A percentile compares a stretch with the other conserved stretches of the same genome.
Evolutionary conservation across 2,797 vertebrate genomes (phyloP).

Genomic region (Eidolon dupreanum): DNA sequence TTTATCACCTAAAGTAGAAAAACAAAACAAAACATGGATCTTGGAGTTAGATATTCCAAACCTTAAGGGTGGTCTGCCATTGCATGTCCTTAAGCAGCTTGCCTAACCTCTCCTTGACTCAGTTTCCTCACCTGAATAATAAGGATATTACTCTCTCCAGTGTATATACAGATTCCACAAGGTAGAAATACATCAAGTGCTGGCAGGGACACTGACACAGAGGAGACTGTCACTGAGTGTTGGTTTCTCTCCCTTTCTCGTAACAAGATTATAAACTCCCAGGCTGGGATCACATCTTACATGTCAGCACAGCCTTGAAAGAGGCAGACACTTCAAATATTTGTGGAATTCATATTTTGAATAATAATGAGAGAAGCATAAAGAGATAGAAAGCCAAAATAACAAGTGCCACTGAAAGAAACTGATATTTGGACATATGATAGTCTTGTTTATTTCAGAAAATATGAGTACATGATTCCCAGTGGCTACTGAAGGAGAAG

Average conservation of each 20-base stretch:
- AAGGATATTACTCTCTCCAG: neutral
- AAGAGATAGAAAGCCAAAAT: slow-evolving; percentile 31
- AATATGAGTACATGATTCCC: neutral
- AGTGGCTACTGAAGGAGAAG: neutral
- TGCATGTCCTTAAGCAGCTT: neutral
- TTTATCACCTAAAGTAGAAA: neutral
- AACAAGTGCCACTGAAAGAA: slow-evolving; percentile 25
- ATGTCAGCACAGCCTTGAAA: slow-evolving; percentile 46
- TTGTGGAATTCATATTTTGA: slow-evolving; percentile 58
- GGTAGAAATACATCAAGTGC: neutral
- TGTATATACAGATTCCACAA: neutral
- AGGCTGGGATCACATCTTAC: slow-evolving; percentile 36
- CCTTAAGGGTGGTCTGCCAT: neutral
- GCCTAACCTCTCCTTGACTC: neutral
- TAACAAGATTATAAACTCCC: slow-evolving; percentile 47
- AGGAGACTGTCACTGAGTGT: neutral
- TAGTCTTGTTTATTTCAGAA: slow-evolving; percentile 46
- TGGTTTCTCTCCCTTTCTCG: slow-evolving; percentile 3
- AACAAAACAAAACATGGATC: neutral
- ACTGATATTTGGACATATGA: neutral
- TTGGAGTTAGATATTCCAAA: neutral
- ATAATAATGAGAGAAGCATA: slow-evolving; percentile 44
- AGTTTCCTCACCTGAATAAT: neutral
- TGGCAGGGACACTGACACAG: neutral
- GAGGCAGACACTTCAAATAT: slow-evolving; percentile 62